Base-by-base conservation (phyloP, 2,888 invertebrate genomes). In the Exephanes ischioxanthus region DNA sequence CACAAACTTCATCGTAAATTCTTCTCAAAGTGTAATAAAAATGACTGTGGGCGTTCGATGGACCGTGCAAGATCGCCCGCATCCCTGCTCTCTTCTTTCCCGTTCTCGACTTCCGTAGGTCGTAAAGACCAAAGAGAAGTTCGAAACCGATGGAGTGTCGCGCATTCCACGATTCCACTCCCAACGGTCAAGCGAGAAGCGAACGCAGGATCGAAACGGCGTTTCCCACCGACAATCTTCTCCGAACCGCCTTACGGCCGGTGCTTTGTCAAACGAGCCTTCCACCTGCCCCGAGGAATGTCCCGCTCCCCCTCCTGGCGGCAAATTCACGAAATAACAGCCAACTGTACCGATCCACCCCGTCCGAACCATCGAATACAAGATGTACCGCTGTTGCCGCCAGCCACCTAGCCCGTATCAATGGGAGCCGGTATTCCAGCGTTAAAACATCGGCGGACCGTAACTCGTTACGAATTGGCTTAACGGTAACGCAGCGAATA, bases 141-240 rank as follows among this genome's bases (percentile, higher is more conserved):
- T 91, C 87, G 88, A 88, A 88, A 90, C 91, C 89, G 91, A 90
- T 91, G 88, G 90, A 90, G 88, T 84, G 83, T 53, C 45, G 88
- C 83, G 86, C 89, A 89, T 91, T 91, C 89, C 88, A 87, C 88
- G 89, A 89, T 89, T 90, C 82, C 87, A 81, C 81, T 75, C 89
- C 4, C 89, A 89, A 90, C 86, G 90, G 85, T 89, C 90, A 88
- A 90, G 89, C 85, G 86, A 85, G 11, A 6, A 41, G 33, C 11
- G 41, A 19, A 37, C 19, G 30, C 55, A 76, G 30, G 51, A 22
- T 58, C 45, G 51, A 71, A 14, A 33, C 22, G 16, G 61, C 14
- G 33, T 33, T 9, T 41, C 19, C 16, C 55, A n/a, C 66, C 48
- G 26, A 19, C 63, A 80, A 3, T 76, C 63, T 73, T 66, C 45